Base-by-base conservation (phyloP, 2,888 invertebrate species). In the Zelleria hepariella region DNA sequence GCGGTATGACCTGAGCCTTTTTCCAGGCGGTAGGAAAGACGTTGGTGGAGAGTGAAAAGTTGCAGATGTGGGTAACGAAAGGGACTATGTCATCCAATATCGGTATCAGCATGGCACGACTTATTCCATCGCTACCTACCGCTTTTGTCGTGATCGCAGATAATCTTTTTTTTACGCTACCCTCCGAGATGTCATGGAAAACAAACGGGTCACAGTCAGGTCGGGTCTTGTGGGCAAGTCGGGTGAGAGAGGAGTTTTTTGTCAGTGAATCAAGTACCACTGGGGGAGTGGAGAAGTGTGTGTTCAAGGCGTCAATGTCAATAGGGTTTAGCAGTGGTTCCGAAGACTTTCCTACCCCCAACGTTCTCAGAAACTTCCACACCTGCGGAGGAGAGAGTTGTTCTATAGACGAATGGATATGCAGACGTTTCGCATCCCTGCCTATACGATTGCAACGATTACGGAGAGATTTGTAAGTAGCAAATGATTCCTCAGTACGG, bases 71-170 rank as follows among this genome's bases (percentile, higher is more conserved):
- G 1, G 58, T 54, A 3, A 61, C n/a, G 4, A 56, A 54, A 1
- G 57, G 47, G 2, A 42, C 2, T 1, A 47, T 15, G 2, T 20
- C 21, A 42, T 42, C 42, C 5, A 57, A 15, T 10, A 57, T 26
- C 18, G 57, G 58, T 24, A 58, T 18, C 2, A 60, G 47, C 54
- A 58, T 58, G 25, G 53, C 57, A 23, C 24, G 23, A 10, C 60
- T 21, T 2, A 65, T 49, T 5, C 54, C 25, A 18, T 66, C 67
- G 51, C n/a, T 42, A 18, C 64, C 64, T 7, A 64, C 60, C 18
- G 65, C 62, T 54, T 62, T 63, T 0, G 64, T 61, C 5, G 58
- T 15, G 8, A 63, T 60, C 1, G 62, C 57, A 24, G 62, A n/a
- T 0, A 64, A 52, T 21, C 15, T 54, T 47, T 61, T 64, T 49